These are phyloP conservation scores for Poliocrania exsul DNA, from an alignment of 2,797 vertebrate genomes.

Conservation along the genomic window DNA sequence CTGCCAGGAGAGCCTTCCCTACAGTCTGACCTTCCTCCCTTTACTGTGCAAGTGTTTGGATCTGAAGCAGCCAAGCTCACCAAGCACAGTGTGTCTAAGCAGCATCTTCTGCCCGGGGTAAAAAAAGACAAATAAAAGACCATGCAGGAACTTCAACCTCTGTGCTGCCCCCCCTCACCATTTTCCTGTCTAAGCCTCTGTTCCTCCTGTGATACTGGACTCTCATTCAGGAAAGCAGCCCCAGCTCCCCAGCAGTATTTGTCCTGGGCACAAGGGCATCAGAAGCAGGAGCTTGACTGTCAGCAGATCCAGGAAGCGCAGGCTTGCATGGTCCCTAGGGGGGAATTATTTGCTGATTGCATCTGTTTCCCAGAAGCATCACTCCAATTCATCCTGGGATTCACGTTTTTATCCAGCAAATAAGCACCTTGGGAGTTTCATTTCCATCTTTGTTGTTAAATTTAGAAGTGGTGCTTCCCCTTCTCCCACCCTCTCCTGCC, in stretches of 20 bases:
- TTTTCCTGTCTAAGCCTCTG: not conserved
- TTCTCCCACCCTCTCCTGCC: constrained; percentile 52
- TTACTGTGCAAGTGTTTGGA: not conserved
- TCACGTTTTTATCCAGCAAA: constrained; percentile 24
- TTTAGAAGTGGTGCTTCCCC: constrained; percentile 69
- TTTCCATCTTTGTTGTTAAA: constrained; percentile 57
- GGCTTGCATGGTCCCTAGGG: constrained; percentile 9
- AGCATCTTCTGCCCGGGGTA: not conserved
- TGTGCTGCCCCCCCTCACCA: not conserved
- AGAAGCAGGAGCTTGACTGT: constrained; percentile 10
- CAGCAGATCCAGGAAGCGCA: constrained; percentile 31
- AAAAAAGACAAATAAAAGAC: not conserved
- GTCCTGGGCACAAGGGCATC: constrained; percentile 32
- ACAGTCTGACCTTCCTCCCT: not conserved
- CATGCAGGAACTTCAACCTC: not conserved
- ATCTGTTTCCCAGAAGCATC: constrained; percentile 65
- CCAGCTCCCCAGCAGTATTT: not conserved
- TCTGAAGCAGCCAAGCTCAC: not conserved
- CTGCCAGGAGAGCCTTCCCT: not conserved
- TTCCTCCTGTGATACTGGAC: not conserved
- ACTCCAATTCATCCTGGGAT: constrained; percentile 43
- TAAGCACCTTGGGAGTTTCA: constrained; percentile 53
- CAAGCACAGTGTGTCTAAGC: not conserved
- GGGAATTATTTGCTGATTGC: constrained; percentile 55
- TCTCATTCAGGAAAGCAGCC: not conserved